These are phyloP conservation scores for Puffinus mauretanicus DNA, from an alignment of 2,113 vertebrate genomes.

Conservation along the genomic window DNA sequence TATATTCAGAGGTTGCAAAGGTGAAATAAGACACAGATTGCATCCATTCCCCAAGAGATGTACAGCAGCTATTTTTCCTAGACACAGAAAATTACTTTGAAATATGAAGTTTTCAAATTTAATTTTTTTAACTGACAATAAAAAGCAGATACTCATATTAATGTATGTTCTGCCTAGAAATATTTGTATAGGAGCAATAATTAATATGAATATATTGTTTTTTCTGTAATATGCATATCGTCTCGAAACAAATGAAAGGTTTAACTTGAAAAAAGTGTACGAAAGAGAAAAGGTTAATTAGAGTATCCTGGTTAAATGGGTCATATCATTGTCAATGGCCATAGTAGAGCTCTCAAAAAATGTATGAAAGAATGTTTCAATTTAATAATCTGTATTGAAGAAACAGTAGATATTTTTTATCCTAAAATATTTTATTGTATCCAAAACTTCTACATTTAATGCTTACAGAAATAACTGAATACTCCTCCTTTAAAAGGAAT, in stretches of 20 bases:
- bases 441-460: background rate
- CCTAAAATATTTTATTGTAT: background rate
- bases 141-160: background rate
- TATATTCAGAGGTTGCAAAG: background rate
- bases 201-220: background rate
- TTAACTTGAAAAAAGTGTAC: background rate
- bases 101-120: background rate
- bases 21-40: background rate
- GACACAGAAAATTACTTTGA: background rate
- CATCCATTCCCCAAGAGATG: background rate
- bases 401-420: background rate
- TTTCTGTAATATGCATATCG: fast-evolving
- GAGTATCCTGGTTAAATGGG: background rate
- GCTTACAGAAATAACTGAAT: background rate
- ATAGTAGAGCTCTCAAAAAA: background rate
- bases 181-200: background rate
- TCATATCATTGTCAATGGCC: background rate
- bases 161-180: background rate
- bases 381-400: background rate
- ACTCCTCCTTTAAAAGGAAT: background rate
- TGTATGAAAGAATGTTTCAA: background rate
- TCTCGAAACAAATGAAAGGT: background rate
- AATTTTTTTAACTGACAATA: background rate
- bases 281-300: background rate
- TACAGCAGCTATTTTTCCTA: background rate